Percentiles rank a stretch among this genome's conserved stretches.
phyloP scores from a whole-genome alignment of 2,888 invertebrate species.

The Timandra comae region DNA sequence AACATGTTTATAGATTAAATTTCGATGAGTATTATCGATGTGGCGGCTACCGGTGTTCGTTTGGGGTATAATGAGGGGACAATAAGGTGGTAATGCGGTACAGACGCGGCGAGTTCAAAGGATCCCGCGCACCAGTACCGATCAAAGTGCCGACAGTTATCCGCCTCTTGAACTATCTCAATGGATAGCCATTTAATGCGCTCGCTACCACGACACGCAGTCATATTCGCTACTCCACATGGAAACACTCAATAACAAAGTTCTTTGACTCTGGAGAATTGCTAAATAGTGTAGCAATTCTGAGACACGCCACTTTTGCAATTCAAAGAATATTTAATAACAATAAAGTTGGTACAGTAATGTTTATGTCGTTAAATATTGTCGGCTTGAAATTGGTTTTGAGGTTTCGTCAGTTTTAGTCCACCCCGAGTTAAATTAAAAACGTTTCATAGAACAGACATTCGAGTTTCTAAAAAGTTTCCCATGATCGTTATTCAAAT shows the following conservation, averaged over 20 bases:
- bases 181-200: constrained; percentile 45
- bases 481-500: constrained; percentile 66
- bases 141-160: constrained; percentile 64
- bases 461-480: constrained; percentile 29
- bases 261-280: no score
- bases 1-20: not conserved
- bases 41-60: constrained; percentile 18
- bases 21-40: constrained; percentile 15
- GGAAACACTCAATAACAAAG: no score
- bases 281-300: no score
- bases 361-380: no score
- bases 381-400: no score
- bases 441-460: not conserved
- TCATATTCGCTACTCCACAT: not conserved
- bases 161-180: constrained; percentile 52
- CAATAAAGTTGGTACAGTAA: no score
- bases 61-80: constrained; percentile 58
- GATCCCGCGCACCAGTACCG: constrained; percentile 33
- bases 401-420: no score
- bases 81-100: constrained; percentile 37
- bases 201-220: constrained; percentile 54
- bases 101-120: constrained; percentile 62
- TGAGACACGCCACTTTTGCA: no score
- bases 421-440: no score
- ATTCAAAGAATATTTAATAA: no score